Evolutionary conservation across 2,797 vertebrate species (phyloP).

Genomic region (Columba guinea): DNA sequence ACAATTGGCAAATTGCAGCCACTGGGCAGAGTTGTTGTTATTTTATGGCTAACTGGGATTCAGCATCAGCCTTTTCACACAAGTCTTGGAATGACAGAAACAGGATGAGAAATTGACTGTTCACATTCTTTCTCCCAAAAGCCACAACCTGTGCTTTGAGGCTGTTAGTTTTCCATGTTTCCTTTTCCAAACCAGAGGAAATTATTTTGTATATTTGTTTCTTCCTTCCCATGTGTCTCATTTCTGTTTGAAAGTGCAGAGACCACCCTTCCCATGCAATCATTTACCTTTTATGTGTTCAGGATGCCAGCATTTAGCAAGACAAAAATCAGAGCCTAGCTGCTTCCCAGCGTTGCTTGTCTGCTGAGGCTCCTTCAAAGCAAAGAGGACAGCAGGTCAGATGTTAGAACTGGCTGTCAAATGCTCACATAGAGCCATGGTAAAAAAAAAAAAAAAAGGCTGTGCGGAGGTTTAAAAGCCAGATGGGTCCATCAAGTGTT

Average conservation of each 20-base stretch:
- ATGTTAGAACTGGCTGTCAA: background rate
- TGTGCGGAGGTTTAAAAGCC: background rate
- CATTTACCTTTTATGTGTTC: background rate
- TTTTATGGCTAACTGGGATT: slow-evolving; percentile 14
- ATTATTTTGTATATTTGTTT: background rate
- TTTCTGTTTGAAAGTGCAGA: background rate
- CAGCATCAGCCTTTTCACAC: background rate
- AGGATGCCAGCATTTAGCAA: background rate
- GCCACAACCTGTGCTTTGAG: background rate
- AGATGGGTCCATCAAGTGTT: background rate
- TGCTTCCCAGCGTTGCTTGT: background rate
- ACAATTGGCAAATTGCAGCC: background rate
- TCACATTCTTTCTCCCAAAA: background rate
- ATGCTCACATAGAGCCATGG: background rate
- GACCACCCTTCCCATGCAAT: background rate
- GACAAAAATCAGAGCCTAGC: background rate
- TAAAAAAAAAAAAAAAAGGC: rapidly evolving
- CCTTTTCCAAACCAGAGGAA: background rate
- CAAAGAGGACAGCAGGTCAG: background rate
- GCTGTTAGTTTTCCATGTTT: background rate
- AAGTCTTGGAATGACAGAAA: background rate
- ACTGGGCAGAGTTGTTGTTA: background rate
- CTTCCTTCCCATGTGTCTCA: background rate
- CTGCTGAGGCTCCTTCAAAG: background rate
- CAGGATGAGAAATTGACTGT: slow-evolving; percentile 25